Base-by-base conservation (phyloP, 1,140 invertebrate genomes). In the Macrostomum lignano region DNA sequence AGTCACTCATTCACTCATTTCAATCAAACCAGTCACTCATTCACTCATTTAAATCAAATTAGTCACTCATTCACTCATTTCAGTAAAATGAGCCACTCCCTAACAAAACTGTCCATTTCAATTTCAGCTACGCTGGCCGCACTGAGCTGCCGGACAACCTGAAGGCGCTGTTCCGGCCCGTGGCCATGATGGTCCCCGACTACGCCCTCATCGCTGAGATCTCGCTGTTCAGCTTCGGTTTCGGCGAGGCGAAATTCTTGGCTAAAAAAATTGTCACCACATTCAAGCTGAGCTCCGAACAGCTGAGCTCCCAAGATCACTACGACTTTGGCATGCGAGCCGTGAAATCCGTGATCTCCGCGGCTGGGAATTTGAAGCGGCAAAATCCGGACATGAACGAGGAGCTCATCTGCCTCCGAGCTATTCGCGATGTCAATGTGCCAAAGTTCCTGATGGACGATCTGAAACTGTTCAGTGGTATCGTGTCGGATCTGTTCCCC, bases 81-180 rank as follows among this genome's bases (percentile, higher is more conserved):
- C n/a, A n/a, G n/a, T n/a, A n/a, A n/a, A n/a, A n/a, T n/a, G n/a
- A n/a, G n/a, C n/a, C n/a, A n/a, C n/a, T n/a, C n/a, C n/a, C n/a
- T n/a, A n/a, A n/a, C n/a, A n/a, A n/a, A n/a, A n/a, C n/a, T n/a
- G n/a, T n/a, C n/a, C n/a, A n/a, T n/a, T n/a, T n/a, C n/a, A n/a
- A n/a, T n/a, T n/a, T n/a, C n/a, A n/a, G n/a, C 58, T 78, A 78
- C 49, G 75, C 74, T 10, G 75, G 57, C 6, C 43, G 57, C 26
- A 58, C 55, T 21, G 57, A 59, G 40, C 42, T 60, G 25, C 57
- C 57, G 5, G 57, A 60, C 36, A 60, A 60, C 37, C 42, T 60
- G 20, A 60, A 60, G 45, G 56, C 55, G 2, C 40, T 59, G 36
- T 59, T 59, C 43, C 44, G 56, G 33, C 55, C 56, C 7, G 57